Conservation (phyloP, 2,888 invertebrate species). For the Marronus borbonicus region DNA sequence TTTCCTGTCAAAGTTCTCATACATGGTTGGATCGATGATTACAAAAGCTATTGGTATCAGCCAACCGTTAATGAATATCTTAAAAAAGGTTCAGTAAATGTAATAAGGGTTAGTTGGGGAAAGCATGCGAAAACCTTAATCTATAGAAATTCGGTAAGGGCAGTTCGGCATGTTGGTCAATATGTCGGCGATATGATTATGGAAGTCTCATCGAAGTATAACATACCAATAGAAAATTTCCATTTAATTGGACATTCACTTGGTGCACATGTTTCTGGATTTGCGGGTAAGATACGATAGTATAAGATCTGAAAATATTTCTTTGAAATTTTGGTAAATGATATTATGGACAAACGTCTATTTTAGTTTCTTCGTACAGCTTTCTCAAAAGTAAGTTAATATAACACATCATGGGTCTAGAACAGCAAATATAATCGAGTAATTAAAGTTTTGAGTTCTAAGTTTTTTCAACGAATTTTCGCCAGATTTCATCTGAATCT, state of each 20-base stretch:
- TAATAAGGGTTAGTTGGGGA: slow-evolving; percentile 49
- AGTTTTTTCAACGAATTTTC: too few species aligned
- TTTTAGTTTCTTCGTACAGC: too few species aligned
- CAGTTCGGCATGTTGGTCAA: slow-evolving; percentile 61
- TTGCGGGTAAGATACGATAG: slow-evolving; percentile 59
- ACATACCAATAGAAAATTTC: slow-evolving; percentile 54
- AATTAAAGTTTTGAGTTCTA: too few species aligned
- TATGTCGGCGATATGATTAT: slow-evolving; percentile 59
- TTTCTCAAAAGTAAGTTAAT: too few species aligned
- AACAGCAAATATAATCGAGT: too few species aligned
- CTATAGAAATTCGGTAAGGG: slow-evolving; percentile 42
- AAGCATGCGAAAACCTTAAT: slow-evolving; percentile 42
- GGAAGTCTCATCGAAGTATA: slow-evolving; percentile 46
- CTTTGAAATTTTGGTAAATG: too few species aligned
- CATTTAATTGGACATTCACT: slow-evolving; percentile 66
- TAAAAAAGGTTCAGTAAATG: slow-evolving; percentile 44
- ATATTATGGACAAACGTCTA: not conserved
- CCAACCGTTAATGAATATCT: slow-evolving; percentile 52
- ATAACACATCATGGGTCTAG: too few species aligned
- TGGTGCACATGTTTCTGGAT: slow-evolving; percentile 64
- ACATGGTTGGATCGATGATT: slow-evolving; percentile 54
- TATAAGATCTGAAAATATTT: too few species aligned
- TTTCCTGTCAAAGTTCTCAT: slow-evolving; percentile 53
- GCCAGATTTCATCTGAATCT: too few species aligned
- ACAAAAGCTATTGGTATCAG: slow-evolving; percentile 52